Conservation (phyloP, 2,797 vertebrate species). For the Anniella stebbinsi region DNA sequence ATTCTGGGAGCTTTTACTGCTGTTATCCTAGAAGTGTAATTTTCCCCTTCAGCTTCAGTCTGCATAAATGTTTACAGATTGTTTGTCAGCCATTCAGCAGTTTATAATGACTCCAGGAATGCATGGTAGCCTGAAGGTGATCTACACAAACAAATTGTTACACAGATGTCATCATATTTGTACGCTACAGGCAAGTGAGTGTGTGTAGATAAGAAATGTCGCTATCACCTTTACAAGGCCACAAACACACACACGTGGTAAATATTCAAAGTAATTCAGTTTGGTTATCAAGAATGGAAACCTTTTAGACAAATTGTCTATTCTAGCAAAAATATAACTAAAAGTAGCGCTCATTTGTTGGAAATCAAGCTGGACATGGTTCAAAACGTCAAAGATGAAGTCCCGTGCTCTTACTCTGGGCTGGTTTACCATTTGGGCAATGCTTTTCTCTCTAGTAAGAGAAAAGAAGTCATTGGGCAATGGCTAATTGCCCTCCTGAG, state of each 20-base stretch:
- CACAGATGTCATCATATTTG: neutral
- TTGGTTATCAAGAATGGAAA: neutral
- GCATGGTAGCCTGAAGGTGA: neutral
- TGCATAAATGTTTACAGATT: neutral
- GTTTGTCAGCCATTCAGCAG: neutral
- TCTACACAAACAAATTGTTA: neutral
- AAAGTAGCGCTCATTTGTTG: neutral
- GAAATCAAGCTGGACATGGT: neutral
- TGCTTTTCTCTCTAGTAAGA: neutral
- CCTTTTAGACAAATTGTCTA: neutral
- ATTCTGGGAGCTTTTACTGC: conserved; percentile 22
- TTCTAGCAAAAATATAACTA: neutral
- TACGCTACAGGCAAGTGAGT: neutral
- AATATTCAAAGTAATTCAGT: neutral
- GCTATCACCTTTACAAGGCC: neutral
- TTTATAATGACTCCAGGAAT: neutral
- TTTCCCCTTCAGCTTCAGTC: neutral
- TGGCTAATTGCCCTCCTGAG: neutral
- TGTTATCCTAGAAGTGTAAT: conserved; percentile 35
- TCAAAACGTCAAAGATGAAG: neutral
- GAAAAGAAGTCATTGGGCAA: neutral
- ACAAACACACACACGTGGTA: neutral
- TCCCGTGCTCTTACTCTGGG: neutral
- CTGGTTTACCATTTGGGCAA: neutral
- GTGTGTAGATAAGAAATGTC: neutral